Conservation (phyloP, 1,140 invertebrate genomes). For the Drosophila kurseongensis region DNA sequence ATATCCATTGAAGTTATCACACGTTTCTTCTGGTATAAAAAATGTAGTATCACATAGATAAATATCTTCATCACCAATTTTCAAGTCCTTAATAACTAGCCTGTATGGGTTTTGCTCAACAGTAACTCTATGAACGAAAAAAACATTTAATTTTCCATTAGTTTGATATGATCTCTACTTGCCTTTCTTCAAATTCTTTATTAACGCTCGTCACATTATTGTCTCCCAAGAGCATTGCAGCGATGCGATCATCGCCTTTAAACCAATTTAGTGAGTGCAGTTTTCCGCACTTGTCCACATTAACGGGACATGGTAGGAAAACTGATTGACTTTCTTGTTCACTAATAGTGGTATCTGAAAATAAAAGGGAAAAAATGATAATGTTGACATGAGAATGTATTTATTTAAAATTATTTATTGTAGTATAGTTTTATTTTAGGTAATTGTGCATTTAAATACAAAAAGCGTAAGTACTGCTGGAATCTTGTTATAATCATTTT, state of each 20-base stretch:
- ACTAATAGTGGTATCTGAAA: conserved; percentile 76
- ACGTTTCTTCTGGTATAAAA: conserved; percentile 84
- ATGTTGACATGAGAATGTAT: too few species aligned
- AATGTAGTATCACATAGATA: conserved; percentile 85
- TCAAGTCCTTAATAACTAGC: conserved; percentile 81
- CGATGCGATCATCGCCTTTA: conserved; percentile 91
- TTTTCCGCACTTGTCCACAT: conserved; percentile 90
- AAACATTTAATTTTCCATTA: neutral
- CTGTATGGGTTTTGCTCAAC: conserved; percentile 81
- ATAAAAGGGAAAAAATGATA: neutral
- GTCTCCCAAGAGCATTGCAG: conserved; percentile 91
- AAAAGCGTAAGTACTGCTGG: too few species aligned
- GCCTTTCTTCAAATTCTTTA: conserved; percentile 91
- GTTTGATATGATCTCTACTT: neutral
- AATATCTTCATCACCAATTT: conserved; percentile 83
- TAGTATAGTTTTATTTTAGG: too few species aligned
- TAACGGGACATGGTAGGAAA: conserved; percentile 90
- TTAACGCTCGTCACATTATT: conserved; percentile 87
- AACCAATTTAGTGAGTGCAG: conserved; percentile 97
- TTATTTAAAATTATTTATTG: too few species aligned
- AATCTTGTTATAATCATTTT: too few species aligned
- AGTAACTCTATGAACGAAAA: conserved; percentile 59
- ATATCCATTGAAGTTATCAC: conserved; percentile 84
- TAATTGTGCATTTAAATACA: too few species aligned
- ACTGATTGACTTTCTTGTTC: conserved; percentile 88